Evolutionary conservation across 2,888 invertebrate genomes (phyloP).

Genomic region (Panzeria rudis): DNA sequence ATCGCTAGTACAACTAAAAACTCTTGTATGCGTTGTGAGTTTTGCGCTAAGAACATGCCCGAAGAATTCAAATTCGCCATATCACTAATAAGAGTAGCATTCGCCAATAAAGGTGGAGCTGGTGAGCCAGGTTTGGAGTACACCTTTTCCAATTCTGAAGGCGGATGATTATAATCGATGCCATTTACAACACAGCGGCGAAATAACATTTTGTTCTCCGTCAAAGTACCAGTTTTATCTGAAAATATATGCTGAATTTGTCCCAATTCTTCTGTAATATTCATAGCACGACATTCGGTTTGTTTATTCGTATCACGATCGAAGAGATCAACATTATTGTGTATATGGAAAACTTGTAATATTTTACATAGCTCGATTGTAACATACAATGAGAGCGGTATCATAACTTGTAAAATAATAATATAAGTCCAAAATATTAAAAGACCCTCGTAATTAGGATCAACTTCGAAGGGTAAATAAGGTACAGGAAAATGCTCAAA

Average conservation of each 20-base stretch:
- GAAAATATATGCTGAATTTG: constrained; percentile 97
- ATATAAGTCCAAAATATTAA: constrained; percentile 97
- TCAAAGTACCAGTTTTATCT: constrained; percentile 98
- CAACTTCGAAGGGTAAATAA: constrained; percentile 87
- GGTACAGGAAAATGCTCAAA: constrained; percentile 86
- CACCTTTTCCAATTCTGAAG: constrained; percentile 87
- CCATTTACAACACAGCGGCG: constrained; percentile 95
- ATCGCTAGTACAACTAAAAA: constrained; percentile 95
- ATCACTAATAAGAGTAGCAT: constrained; percentile 85
- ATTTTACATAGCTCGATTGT: constrained; percentile 98
- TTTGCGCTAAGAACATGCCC: constrained; percentile 84
- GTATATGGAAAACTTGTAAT: constrained; percentile 97
- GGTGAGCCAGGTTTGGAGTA: constrained; percentile 84
- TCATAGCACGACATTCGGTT: constrained; percentile 95
- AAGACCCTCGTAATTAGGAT: constrained; percentile 90
- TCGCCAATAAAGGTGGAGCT: constrained; percentile 84
- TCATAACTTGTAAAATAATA: constrained; percentile 98
- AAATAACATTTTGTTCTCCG: constrained; percentile 99
- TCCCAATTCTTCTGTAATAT: constrained; percentile 98
- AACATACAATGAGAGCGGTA: constrained; percentile 97
- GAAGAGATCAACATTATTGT: constrained; percentile 94
- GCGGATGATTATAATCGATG: constrained; percentile 93
- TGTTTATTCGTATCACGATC: constrained; percentile 92
- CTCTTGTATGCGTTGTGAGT: constrained; percentile 91
- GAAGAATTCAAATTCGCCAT: constrained; percentile 82